Percentiles rank a stretch among this genome's conserved stretches.
phyloP scores from a whole-genome alignment of 2,888 invertebrate species.

The Drosophila anomalipes region DNA sequence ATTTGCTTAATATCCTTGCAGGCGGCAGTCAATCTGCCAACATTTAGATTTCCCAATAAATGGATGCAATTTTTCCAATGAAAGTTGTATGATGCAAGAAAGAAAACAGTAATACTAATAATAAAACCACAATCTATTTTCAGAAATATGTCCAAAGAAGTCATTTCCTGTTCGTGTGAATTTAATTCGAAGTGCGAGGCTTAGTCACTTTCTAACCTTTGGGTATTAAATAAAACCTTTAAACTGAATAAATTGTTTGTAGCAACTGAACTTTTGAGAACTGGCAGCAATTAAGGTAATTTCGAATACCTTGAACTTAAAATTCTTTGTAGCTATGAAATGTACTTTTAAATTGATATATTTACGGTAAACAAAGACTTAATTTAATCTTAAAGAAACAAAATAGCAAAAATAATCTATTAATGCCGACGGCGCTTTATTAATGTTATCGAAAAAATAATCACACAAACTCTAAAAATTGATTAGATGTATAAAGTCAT shows the following conservation, averaged over 20 bases:
- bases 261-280: background rate
- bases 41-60: background rate
- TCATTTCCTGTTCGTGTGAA: background rate
- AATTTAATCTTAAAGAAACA: background rate
- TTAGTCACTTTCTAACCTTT: background rate
- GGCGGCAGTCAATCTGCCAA: background rate
- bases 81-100: background rate
- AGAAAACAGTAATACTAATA: too few species aligned
- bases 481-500: background rate
- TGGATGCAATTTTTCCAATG: background rate
- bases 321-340: background rate
- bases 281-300: background rate
- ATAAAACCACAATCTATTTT: background rate
- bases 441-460: background rate
- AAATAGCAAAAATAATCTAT: background rate
- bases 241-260: background rate
- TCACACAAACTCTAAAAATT: rapidly evolving
- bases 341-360: background rate
- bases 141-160: background rate
- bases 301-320: background rate
- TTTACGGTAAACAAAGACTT: background rate
- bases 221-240: background rate
- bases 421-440: too few species aligned
- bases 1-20: background rate
- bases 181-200: background rate